These are phyloP conservation scores for Agonopterix subpropinquella DNA, from an alignment of 2,888 invertebrate genomes.

Conservation along the genomic window DNA sequence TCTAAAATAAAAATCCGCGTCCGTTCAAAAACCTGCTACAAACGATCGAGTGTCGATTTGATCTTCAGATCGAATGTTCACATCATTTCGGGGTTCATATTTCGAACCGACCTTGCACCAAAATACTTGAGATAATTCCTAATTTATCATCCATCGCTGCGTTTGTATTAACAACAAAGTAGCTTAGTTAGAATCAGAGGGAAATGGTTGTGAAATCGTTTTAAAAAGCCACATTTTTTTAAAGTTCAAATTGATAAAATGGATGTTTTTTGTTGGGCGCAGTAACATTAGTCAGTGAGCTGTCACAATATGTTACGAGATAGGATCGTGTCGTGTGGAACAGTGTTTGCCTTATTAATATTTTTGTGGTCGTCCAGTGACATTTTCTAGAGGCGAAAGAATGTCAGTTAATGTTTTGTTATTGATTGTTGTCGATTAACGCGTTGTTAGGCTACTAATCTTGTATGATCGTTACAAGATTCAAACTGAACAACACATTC, in stretches of 20 bases:
- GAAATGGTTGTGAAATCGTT: too few species aligned
- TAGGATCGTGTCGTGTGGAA: constrained; percentile 20
- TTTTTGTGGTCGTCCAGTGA: constrained; percentile 20
- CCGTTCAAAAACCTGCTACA: constrained; percentile 1
- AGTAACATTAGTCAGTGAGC: constrained; percentile 21
- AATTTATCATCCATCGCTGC: constrained; percentile 6
- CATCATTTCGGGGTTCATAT: constrained; percentile 17
- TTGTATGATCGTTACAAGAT: too few species aligned
- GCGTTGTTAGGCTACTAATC: not conserved
- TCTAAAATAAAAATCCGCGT: constrained; percentile 4
- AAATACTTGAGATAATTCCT: not conserved
- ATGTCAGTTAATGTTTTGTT: constrained; percentile 15
- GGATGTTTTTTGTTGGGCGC: constrained; percentile 9
- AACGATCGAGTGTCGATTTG: constrained; percentile 20
- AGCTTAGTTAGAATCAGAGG: too few species aligned
- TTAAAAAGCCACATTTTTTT: too few species aligned
- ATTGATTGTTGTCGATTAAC: constrained; percentile 11
- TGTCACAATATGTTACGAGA: constrained; percentile 26
- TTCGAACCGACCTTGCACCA: constrained; percentile 7
- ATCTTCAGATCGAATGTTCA: constrained; percentile 21
- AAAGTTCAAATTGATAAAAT: not conserved
- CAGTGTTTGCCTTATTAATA: constrained; percentile 21
- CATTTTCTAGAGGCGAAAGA: constrained; percentile 9
- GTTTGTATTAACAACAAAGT: not conserved
- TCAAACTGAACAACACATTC: too few species aligned